Base-by-base conservation (phyloP, 2,888 invertebrate species). In the Caenorhabditis becei region DNA sequence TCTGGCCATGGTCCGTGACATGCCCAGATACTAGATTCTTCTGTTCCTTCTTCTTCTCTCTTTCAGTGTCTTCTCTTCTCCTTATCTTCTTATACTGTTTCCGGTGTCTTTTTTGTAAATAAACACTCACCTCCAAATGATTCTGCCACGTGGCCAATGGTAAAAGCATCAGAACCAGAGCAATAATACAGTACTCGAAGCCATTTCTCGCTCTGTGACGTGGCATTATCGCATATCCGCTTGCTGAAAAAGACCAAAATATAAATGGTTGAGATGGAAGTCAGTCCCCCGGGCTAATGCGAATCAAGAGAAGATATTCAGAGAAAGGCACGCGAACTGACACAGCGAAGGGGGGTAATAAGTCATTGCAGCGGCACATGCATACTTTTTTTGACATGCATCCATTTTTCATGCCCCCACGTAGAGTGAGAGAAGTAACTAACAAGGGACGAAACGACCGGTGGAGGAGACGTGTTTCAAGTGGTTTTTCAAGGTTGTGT, bases 1-100 rank as follows among this genome's bases (percentile, higher is more conserved):
- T 2, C 65, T 91, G 72, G 89, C 90, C n/a, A 89, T 89, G 77
- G 89, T 89, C 14, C 82, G 91, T 20, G 86, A 89, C 23, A 87
- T 86, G 86, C 90, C 90, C 14, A 77, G 90, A 71, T 90, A 87
- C 51, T 86, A 70, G 35, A 41, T 4, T 10, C 8, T 14, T 23
- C 32, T n/a, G 23, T 44, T 18, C 44, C 3, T 14, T 41, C 41
- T 41, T 11, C 16, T 32, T 63, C 49, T 65, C n/a, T 65, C 41
- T 35, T 32, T 14, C 18, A 26, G 2, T 41, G 18, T 11, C 49
- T 49, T 20, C 16, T 18, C 49, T 14, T 11, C 49, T 49, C 20
- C 20, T 49, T n/a, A n/a, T n/a, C n/a, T n/a, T n/a, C n/a, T 4
- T 49, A n/a, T 49, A 20, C 20, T 49, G 18, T 49, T 44, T 67